phyloP scores from a whole-genome alignment of 2,888 invertebrate species.

The Octonoba sinensis region DNA sequence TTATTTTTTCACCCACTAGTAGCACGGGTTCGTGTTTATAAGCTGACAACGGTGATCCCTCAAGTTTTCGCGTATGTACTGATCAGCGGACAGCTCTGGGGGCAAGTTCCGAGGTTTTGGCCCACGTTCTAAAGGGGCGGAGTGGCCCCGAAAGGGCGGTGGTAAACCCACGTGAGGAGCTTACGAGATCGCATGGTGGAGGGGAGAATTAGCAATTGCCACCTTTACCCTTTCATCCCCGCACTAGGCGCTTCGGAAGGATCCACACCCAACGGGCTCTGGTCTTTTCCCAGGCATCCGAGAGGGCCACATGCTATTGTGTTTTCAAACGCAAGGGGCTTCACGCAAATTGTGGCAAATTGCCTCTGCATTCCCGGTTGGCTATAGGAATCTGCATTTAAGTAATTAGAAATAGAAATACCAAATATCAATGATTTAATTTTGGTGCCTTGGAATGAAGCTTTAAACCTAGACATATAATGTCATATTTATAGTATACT shows the following conservation, averaged over 20 bases:
- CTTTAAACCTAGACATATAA: too few relatives aligned
- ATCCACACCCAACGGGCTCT: constrained; percentile 44
- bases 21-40: constrained; percentile 36
- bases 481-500: too few relatives aligned
- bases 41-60: constrained; percentile 38
- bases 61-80: constrained; percentile 14
- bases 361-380: background rate
- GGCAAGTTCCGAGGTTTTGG: constrained; percentile 37
- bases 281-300: constrained; percentile 34
- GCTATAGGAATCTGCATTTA: too few relatives aligned
- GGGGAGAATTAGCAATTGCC: constrained; percentile 54
- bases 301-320: constrained; percentile 18
- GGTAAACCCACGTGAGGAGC: constrained; percentile 51
- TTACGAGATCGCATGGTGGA: constrained; percentile 31
- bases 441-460: too few relatives aligned
- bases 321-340: constrained; percentile 18
- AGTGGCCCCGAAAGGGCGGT: constrained; percentile 47
- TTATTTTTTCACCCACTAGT: constrained; percentile 4
- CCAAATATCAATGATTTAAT: too few relatives aligned
- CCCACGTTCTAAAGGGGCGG: constrained; percentile 36
- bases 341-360: constrained; percentile 33
- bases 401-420: too few relatives aligned
- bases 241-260: constrained; percentile 2
- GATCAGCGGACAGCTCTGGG: constrained; percentile 21
- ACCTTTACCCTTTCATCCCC: constrained; percentile 61